Evolutionary conservation across 2,888 invertebrate species (phyloP).

Genomic region (Baronia brevicornis): DNA sequence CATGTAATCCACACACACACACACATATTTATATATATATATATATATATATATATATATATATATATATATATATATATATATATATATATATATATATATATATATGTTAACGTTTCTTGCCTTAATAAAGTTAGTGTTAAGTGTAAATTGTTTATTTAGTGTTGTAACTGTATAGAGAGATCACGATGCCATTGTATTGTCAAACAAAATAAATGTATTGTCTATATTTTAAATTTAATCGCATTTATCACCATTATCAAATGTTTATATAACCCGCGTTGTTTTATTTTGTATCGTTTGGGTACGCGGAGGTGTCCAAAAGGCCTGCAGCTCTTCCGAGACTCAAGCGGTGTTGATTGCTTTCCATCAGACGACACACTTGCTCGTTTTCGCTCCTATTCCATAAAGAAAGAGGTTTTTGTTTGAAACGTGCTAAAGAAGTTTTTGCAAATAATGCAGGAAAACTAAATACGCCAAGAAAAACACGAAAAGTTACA

Average conservation of each 20-base stretch:
- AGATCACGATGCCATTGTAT: constrained; percentile 61
- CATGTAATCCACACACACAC: constrained; percentile 2
- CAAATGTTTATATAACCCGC: constrained; percentile 50
- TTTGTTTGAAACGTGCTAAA: no score
- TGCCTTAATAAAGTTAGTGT: constrained; percentile 41
- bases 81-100: constrained; percentile 24
- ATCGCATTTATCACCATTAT: constrained; percentile 64
- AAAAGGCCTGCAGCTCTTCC: no score
- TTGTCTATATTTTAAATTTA: constrained; percentile 64
- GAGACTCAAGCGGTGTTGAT: no score
- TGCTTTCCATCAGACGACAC: no score
- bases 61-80: constrained; percentile 19
- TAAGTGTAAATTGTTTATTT: constrained; percentile 57
- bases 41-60: no score
- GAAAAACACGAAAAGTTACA: no score
- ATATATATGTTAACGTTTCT: constrained; percentile 33
- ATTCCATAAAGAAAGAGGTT: no score
- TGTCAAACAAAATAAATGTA: constrained; percentile 38
- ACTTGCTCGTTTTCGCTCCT: no score
- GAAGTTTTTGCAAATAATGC: no score
- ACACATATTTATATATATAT: no score
- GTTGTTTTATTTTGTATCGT: constrained; percentile 7
- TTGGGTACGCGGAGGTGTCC: constrained; percentile 9
- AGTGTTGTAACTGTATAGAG: constrained; percentile 55
- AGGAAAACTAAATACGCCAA: no score